Evolutionary conservation across 2,797 vertebrate species (phyloP), one percentile per base, ranked within the genome.

Genomic region (Liparis tanakae): DNA sequence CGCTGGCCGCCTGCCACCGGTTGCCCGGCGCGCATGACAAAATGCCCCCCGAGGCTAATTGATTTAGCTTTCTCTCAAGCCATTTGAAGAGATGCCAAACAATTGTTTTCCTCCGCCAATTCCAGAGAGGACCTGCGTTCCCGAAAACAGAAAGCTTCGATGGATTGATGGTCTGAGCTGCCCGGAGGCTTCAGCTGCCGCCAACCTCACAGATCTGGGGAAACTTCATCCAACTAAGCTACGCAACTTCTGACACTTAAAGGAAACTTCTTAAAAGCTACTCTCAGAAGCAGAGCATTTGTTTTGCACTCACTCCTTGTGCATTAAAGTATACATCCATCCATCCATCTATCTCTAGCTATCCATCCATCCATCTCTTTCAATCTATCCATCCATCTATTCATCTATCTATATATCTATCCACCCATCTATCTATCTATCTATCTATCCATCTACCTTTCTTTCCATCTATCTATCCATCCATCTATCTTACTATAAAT

Each of bases 21-120:
- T 75, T 79, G 80, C 88, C 85, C 75, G 8, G 79, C 71, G 80
- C 66, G 57, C 86, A 85, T 81, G 85, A 89, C 85, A 85, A 83
- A 53, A 53, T 71, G 80, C 74, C 80, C 81, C 80, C 64, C 57
- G 67, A 43, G 51, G 77, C 82, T 90, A 89, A 91, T 83, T 78
- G 85, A 87, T 86, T 90, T 86, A 83, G 74, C 82, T 74, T 82
- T 78, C 74, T 75, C 81, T 73, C 64, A 62, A 30, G 78, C 76
- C 72, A 51, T 85, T 80, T 83, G 48, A 46, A 51, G 70, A 81
- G 84, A 92, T 85, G 81, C 80, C 84, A 85, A 81, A 81, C 70
- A 74, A 64, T 78, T 74, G 80, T 61, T 75, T 70, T 87, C 59
- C 53, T 3, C 48, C 55, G 61, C 70, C 75, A 79, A 75, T 79